A percentile compares a stretch with the other conserved stretches of the same genome.
Conservation (phyloP, 2,888 invertebrate species). For the Hylaea fasciaria region DNA sequence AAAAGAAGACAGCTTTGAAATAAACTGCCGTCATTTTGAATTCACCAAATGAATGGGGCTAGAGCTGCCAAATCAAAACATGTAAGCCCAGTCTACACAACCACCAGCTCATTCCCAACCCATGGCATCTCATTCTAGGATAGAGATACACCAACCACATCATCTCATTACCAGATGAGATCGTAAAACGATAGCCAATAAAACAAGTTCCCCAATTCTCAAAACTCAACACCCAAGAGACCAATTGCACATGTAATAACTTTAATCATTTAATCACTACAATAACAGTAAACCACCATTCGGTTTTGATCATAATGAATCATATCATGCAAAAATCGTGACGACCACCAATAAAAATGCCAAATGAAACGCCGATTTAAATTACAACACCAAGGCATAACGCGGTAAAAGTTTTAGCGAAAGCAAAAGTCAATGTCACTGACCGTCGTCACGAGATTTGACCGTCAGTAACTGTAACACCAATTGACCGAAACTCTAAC, state of each 20-base stretch:
- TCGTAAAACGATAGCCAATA: too few species aligned
- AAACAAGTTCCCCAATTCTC: too few species aligned
- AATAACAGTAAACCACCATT: background rate
- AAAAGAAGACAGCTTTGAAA: background rate
- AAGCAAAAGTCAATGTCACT: constrained; percentile 70
- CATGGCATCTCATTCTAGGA: too few species aligned
- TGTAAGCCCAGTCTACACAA: too few species aligned
- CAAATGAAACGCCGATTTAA: constrained; percentile 40
- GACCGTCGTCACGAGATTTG: constrained; percentile 60
- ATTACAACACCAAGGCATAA: constrained; percentile 42
- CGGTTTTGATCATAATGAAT: constrained; percentile 35
- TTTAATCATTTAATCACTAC: background rate
- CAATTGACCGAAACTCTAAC: constrained; percentile 42
- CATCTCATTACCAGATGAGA: too few species aligned
- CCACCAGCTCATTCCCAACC: too few species aligned
- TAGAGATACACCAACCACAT: too few species aligned
- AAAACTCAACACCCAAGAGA: too few species aligned
- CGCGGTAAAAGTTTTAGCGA: constrained; percentile 60
- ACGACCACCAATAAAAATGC: constrained; percentile 9
- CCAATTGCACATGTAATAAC: too few species aligned
- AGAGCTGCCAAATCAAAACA: too few species aligned
- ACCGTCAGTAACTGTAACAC: constrained; percentile 50
- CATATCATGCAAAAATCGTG: constrained; percentile 17
- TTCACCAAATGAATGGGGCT: too few species aligned
- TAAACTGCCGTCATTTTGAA: too few species aligned